Conservation (phyloP, 2,113 vertebrate genomes). For the Hemibagrus wyckioides region DNA sequence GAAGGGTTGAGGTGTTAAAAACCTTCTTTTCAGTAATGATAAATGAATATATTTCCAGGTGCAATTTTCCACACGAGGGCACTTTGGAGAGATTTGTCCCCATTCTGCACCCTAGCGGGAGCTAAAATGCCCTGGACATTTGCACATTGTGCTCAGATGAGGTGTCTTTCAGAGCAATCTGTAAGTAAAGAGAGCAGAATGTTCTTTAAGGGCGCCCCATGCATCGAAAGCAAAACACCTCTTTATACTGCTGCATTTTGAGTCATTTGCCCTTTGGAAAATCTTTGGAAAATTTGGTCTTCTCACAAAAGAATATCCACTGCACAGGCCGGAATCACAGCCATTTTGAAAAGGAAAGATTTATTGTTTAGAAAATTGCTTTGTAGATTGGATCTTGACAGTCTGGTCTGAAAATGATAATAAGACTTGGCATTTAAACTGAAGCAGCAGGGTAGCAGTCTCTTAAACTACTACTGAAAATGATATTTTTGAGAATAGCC, state of each 20-base stretch:
- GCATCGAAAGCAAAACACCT: neutral
- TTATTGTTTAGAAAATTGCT: conserved; percentile 41
- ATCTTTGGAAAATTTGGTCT: neutral
- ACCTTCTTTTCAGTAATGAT: neutral
- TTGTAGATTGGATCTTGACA: conserved; percentile 12
- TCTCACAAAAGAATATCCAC: neutral
- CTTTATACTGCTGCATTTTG: neutral
- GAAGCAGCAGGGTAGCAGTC: neutral
- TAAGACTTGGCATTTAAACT: neutral
- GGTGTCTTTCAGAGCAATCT: conserved; percentile 37
- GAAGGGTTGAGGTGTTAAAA: neutral
- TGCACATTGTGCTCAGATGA: conserved; percentile 36
- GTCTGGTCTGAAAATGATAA: conserved; percentile 6
- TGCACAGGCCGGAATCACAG: neutral
- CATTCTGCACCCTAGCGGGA: neutral
- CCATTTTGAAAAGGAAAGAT: neutral
- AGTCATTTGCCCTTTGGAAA: conserved; percentile 17
- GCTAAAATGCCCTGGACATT: conserved; percentile 27
- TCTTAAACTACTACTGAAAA: neutral
- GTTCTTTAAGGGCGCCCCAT: conserved; percentile 10
- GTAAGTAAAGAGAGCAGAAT: conserved; percentile 32
- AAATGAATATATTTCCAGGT: conserved; percentile 11
- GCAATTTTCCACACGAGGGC: conserved; percentile 38
- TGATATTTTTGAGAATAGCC: neutral
- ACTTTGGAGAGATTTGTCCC: conserved; percentile 4